Evolutionary conservation across 2,888 invertebrate species (phyloP), one percentile per base, ranked within the genome.

Genomic region (Metalampra italica): DNA sequence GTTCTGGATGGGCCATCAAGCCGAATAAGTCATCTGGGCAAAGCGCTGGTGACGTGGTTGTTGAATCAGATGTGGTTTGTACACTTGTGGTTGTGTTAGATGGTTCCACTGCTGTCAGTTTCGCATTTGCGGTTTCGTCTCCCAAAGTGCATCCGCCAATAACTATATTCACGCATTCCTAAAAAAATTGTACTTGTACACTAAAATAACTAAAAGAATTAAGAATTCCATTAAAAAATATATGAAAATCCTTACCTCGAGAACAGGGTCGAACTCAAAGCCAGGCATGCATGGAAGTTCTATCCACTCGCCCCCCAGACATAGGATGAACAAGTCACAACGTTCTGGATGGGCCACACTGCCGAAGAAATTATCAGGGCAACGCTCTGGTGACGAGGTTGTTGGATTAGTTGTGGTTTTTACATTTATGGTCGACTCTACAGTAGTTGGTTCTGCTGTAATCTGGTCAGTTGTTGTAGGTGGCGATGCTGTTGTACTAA

Each of bases 91-190:
- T 9, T 2, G 11, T 3, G 1, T 11, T 32, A 11, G 11, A 4
- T 32, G 9, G 1, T 2, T 37, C 11, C 29, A 22, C 12, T n/a
- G 37, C n/a, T 12, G 37, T 37, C 7, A 7, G 37, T 4, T 37
- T n/a, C 12, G 11, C 7, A 7, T 4, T 37, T 37, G 38, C 37
- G n/a, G 37, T 22, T 32, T n/a, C 14, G 4, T 42, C 4, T 11
- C 12, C 29, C 15, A 9, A 9, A 29, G 45, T 38, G 9, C 9
- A 45, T 9, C 8, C 32, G 11, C 59, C 59, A 39, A 55, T 55
- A 9, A 50, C 42, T n/a, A 65, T 62, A 36, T 29, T 40, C 0
- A 56, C 59, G 30, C 63, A 65, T 13, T 12, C 22, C 65, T 65
- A 53, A 15, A 51, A 22, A 22, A 22, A 5, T 2, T 22, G 22